Evolutionary conservation across 2,113 vertebrate genomes (phyloP).

Genomic region (Rallus limicola): DNA sequence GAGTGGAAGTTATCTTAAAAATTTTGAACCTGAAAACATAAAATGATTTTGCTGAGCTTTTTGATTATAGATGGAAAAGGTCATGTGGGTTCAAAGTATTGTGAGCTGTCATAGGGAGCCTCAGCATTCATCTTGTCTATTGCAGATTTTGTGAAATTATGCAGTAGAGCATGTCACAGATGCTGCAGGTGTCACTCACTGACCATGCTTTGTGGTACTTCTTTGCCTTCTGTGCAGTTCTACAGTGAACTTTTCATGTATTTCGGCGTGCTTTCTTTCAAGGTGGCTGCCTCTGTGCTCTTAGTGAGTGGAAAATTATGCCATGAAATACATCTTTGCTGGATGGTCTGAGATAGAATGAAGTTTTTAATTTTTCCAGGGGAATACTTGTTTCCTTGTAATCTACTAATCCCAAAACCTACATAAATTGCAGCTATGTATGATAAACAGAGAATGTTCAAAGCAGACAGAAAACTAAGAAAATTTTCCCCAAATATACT

Average conservation of each 20-base stretch:
- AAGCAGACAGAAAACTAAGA: neutral
- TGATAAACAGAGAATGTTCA: neutral
- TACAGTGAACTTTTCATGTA: neutral
- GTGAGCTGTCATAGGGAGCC: neutral
- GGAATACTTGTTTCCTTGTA: neutral
- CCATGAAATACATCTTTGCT: neutral
- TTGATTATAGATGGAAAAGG: neutral
- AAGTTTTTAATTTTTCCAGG: neutral
- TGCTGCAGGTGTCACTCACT: slow-evolving; percentile 25
- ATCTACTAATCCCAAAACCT: neutral
- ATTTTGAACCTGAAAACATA: neutral
- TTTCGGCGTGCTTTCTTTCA: neutral
- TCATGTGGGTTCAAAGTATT: neutral
- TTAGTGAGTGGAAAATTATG: neutral
- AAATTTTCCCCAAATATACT: neutral
- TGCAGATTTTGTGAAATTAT: neutral
- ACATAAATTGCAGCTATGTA: neutral
- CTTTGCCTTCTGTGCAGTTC: neutral
- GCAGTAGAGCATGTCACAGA: neutral
- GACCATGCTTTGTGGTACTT: neutral
- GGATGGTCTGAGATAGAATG: neutral
- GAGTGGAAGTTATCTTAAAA: neutral
- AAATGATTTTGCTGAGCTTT: neutral
- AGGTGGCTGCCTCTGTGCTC: neutral
- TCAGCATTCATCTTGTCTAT: neutral